phyloP scores from a whole-genome alignment of 2,113 vertebrate species.

The Rhinolophus ferrumequinum region DNA sequence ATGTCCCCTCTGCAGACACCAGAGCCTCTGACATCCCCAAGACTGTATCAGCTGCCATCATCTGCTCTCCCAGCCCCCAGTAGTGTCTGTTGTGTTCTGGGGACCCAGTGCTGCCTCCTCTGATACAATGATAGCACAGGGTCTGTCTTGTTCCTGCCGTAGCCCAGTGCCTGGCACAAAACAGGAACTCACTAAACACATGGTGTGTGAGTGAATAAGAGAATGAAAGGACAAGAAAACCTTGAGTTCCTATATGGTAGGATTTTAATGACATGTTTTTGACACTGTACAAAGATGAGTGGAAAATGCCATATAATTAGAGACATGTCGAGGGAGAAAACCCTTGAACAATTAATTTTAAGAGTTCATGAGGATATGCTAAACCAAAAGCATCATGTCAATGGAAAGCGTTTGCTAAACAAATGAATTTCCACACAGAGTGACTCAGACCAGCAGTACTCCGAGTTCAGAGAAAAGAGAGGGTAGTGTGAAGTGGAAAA shows the following conservation, averaged over 20 bases:
- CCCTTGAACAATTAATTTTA: not conserved
- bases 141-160: not conserved
- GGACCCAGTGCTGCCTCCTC: rapidly evolving
- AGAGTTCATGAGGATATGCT: not conserved
- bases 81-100: not conserved
- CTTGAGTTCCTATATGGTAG: rapidly evolving
- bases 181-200: not conserved
- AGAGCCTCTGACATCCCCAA: not conserved
- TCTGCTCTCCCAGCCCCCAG: not conserved
- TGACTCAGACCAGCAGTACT: not conserved
- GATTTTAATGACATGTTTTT: not conserved
- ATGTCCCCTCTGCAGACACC: not conserved
- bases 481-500: not conserved
- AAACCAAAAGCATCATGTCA: not conserved
- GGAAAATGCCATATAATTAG: not conserved
- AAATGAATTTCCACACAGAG: rapidly evolving
- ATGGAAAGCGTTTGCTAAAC: not conserved
- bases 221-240: not conserved
- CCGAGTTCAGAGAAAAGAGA: not conserved
- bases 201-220: too few species aligned
- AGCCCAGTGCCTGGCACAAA: not conserved
- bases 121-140: rapidly evolving
- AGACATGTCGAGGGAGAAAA: not conserved
- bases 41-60: not conserved
- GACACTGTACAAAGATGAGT: not conserved